These are phyloP conservation scores for Atethmia centrago DNA, from an alignment of 2,888 invertebrate genomes.

Conservation along the genomic window DNA sequence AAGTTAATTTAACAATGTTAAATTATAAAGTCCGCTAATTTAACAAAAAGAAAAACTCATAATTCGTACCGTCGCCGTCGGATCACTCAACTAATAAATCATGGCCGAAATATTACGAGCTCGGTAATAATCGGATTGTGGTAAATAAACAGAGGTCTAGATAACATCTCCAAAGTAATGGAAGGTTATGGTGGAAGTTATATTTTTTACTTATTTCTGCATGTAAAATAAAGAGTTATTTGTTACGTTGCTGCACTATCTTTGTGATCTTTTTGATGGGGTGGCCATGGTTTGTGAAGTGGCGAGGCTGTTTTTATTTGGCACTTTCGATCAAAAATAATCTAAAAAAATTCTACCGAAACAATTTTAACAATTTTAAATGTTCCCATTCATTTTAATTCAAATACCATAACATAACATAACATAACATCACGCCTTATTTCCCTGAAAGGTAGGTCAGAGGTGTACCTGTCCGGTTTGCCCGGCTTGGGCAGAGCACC, in stretches of 20 bases:
- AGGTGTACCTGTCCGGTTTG: too few species aligned
- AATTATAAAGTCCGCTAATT: not conserved
- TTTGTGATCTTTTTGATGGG: conserved; percentile 56
- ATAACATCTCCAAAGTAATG: conserved; percentile 51
- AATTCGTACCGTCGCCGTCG: conserved; percentile 6
- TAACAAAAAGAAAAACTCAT: conserved; percentile 8
- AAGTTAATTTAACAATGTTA: not conserved
- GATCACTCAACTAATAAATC: conserved; percentile 54
- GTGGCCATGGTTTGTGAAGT: conserved; percentile 35
- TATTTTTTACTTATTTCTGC: conserved; percentile 58
- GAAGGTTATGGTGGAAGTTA: conserved; percentile 29
- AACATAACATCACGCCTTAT: too few species aligned
- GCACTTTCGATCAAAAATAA: not conserved
- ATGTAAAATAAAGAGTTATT: conserved; percentile 55
- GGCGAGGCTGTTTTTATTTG: not conserved
- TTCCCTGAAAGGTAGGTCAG: too few species aligned
- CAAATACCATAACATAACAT: too few species aligned
- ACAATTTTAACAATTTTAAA: too few species aligned
- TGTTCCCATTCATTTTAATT: too few species aligned
- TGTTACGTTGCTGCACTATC: conserved; percentile 57
- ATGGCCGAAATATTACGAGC: conserved; percentile 33
- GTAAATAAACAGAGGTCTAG: conserved; percentile 54
- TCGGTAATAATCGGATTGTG: conserved; percentile 30
- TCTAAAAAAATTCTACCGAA: too few species aligned
- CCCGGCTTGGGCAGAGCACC: too few species aligned